Evolutionary conservation across 1,140 invertebrate genomes (phyloP).

Genomic region (Ctenoplectra terminalis): DNA sequence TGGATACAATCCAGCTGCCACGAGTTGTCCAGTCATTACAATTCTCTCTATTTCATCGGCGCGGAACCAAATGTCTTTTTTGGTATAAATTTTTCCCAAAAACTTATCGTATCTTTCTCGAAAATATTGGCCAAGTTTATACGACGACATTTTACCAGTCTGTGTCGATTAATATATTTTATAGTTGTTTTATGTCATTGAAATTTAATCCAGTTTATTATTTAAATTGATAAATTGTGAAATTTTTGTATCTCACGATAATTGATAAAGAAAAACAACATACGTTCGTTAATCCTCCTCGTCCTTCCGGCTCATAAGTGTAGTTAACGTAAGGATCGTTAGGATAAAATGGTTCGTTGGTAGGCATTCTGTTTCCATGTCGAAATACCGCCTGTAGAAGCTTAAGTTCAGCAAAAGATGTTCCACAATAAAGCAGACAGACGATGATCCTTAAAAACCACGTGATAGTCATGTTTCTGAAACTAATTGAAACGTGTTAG

Average conservation of each 20-base stretch:
- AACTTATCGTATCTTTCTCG: constrained; percentile 16
- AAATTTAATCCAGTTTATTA: not conserved
- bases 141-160: constrained; percentile 16
- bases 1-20: constrained; percentile 32
- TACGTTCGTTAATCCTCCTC: constrained; percentile 32
- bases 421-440: not conserved
- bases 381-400: constrained; percentile 27
- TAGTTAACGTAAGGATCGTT: constrained; percentile 9
- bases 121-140: constrained; percentile 21
- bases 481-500: not conserved
- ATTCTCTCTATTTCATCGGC: constrained; percentile 12
- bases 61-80: not conserved
- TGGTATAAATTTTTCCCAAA: not conserved
- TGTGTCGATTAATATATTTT: not conserved
- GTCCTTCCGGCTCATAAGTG: constrained; percentile 17
- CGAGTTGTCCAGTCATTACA: constrained; percentile 20
- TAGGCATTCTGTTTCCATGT: constrained; percentile 35
- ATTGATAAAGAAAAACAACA: not conserved
- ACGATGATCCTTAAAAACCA: not conserved
- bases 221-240: not conserved
- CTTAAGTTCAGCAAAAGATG: not conserved
- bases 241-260: not conserved
- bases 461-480: not conserved
- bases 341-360: not conserved
- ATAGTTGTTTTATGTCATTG: not conserved